These are phyloP conservation scores for Urosaurus nigricauda DNA, from an alignment of 2,797 vertebrate species.

Conservation along the genomic window DNA sequence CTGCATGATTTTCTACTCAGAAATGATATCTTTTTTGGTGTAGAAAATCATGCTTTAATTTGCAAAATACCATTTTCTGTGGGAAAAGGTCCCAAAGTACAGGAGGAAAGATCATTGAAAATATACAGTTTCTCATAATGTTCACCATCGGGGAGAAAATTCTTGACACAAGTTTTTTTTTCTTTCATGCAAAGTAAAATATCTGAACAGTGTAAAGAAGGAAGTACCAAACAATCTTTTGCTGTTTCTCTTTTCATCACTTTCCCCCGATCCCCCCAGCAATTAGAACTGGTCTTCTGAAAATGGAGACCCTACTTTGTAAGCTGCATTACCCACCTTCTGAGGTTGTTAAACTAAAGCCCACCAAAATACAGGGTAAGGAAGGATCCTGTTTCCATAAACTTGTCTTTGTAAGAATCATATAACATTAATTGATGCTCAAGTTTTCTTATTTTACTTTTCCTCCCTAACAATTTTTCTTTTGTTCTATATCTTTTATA, in stretches of 20 bases:
- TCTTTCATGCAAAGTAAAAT: no score
- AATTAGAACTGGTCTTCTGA: background rate
- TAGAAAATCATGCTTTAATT: no score
- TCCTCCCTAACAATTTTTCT: background rate
- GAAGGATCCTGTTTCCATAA: background rate
- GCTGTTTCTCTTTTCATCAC: background rate
- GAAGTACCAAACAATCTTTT: background rate
- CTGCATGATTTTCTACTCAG: no score
- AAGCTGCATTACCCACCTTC: background rate
- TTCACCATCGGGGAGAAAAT: no score
- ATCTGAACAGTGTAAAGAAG: background rate
- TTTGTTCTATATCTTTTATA: background rate
- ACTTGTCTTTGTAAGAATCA: background rate
- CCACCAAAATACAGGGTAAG: background rate
- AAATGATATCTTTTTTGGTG: no score
- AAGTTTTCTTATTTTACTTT: background rate
- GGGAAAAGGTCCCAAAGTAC: no score
- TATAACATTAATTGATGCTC: background rate
- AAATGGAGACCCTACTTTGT: background rate
- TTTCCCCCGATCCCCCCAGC: background rate
- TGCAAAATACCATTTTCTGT: no score
- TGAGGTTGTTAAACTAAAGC: background rate
- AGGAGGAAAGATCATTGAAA: no score
- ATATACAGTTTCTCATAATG: no score
- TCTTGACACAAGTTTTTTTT: no score